These are phyloP conservation scores for Leuctra nigra DNA, from an alignment of 2,888 invertebrate species.

Conservation along the genomic window DNA sequence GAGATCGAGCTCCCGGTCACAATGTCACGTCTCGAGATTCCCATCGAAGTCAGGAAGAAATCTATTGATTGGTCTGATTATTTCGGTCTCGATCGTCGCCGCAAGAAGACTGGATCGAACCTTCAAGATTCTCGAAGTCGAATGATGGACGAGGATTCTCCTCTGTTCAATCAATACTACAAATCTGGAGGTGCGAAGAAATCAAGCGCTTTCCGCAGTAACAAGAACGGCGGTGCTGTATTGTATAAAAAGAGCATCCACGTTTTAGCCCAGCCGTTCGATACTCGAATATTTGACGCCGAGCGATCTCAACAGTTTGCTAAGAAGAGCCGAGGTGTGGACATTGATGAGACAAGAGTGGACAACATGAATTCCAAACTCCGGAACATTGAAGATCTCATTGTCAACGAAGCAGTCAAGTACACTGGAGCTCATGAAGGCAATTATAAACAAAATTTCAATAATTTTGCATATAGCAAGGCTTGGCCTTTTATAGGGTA, in stretches of 20 bases:
- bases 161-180: conserved; percentile 52
- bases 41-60: conserved; percentile 62
- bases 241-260: too few relatives aligned
- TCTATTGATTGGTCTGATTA: conserved; percentile 83
- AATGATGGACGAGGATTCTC: conserved; percentile 49
- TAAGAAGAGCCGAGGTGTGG: conserved; percentile 17
- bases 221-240: background rate
- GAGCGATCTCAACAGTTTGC: conserved; percentile 4
- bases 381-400: conserved; percentile 66
- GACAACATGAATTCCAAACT: conserved; percentile 67
- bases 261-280: conserved; percentile 20
- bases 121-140: too few relatives aligned
- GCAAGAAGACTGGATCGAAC: conserved; percentile 55
- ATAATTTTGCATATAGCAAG: too few relatives aligned
- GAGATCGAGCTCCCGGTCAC: conserved; percentile 15
- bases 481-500: too few relatives aligned
- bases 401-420: conserved; percentile 72
- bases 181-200: conserved; percentile 38
- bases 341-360: conserved; percentile 50
- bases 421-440: conserved; percentile 64
- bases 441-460: too few relatives aligned
- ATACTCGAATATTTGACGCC: conserved; percentile 22
- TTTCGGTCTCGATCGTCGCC: conserved; percentile 75
- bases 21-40: conserved; percentile 28
- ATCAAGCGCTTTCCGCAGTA: conserved; percentile 10